Evolutionary conservation across 2,113 vertebrate genomes (phyloP).

Genomic region (Calidris pygmaea): DNA sequence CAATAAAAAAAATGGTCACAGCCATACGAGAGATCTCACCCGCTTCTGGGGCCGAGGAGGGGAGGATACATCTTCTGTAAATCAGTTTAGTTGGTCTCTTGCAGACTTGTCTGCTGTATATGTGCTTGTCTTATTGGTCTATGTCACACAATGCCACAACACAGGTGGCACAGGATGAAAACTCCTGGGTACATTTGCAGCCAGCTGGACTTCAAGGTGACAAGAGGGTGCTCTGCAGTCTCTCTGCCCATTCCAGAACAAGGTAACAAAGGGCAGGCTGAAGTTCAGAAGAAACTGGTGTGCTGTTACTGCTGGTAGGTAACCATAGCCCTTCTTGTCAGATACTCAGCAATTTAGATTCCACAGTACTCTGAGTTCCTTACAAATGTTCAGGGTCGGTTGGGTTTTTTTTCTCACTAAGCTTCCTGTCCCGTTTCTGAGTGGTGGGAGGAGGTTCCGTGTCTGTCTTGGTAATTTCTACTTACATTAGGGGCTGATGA

Average conservation of each 20-base stretch:
- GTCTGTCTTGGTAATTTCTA: not conserved
- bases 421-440: not conserved
- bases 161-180: not conserved
- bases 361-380: not conserved
- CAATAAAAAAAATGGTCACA: not conserved
- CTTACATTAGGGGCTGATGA: not conserved
- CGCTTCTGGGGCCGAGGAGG: not conserved
- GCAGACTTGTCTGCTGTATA: too few species aligned
- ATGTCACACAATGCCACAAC: not conserved
- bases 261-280: not conserved
- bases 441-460: not conserved
- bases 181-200: not conserved
- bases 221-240: not conserved
- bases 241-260: not conserved
- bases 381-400: not conserved
- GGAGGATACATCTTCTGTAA: not conserved
- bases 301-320: not conserved
- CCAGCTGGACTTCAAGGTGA: not conserved
- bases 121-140: not conserved
- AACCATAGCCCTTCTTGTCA: not conserved
- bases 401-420: not conserved
- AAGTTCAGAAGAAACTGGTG: not conserved
- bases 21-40: not conserved
- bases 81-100: not conserved
- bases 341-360: not conserved